These are phyloP conservation scores for Nasonia longicornis DNA, from an alignment of 1,140 invertebrate genomes.

Conservation along the genomic window DNA sequence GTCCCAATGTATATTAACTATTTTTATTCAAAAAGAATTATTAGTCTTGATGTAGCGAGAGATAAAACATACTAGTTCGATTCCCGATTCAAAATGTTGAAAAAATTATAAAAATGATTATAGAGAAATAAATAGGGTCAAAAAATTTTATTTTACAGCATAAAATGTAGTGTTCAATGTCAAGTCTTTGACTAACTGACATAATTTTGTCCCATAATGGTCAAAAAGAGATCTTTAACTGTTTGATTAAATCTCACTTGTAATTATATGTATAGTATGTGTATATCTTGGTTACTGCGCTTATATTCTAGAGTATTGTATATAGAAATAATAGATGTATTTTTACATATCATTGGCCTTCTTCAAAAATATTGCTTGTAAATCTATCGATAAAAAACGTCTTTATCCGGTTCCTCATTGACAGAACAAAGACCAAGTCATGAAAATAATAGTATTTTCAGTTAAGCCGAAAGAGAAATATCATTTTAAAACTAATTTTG, in stretches of 20 bases:
- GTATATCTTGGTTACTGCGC: slow-evolving; percentile 67
- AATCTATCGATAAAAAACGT: slow-evolving; percentile 58
- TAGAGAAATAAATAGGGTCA: slow-evolving; percentile 4
- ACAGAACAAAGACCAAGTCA: slow-evolving; percentile 47
- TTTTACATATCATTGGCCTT: slow-evolving; percentile 69
- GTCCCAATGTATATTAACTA: slow-evolving; percentile 47
- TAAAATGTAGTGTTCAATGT: slow-evolving; percentile 44
- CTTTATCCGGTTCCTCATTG: slow-evolving; percentile 51
- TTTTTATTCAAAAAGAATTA: slow-evolving; percentile 48
- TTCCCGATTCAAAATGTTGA: not conserved
- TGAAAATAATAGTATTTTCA: slow-evolving; percentile 44
- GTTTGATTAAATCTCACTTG: slow-evolving; percentile 50
- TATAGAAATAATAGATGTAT: slow-evolving; percentile 67
- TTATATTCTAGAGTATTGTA: slow-evolving; percentile 68
- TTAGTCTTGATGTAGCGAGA: slow-evolving; percentile 35
- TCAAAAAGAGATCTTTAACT: slow-evolving; percentile 38
- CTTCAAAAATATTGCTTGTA: slow-evolving; percentile 64
- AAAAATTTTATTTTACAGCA: slow-evolving; percentile 35
- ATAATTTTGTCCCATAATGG: slow-evolving; percentile 14
- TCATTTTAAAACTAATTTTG: slow-evolving; percentile 38
- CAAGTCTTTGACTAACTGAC: slow-evolving; percentile 24
- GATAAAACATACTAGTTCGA: slow-evolving; percentile 24
- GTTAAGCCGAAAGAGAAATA: slow-evolving; percentile 38
- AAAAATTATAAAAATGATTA: slow-evolving; percentile 10
- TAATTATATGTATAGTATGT: slow-evolving; percentile 67